A percentile compares a stretch with the other conserved stretches of the same genome.
These are phyloP conservation scores for Nannoperca obscura DNA, from an alignment of 2,797 vertebrate genomes.

Conservation along the genomic window DNA sequence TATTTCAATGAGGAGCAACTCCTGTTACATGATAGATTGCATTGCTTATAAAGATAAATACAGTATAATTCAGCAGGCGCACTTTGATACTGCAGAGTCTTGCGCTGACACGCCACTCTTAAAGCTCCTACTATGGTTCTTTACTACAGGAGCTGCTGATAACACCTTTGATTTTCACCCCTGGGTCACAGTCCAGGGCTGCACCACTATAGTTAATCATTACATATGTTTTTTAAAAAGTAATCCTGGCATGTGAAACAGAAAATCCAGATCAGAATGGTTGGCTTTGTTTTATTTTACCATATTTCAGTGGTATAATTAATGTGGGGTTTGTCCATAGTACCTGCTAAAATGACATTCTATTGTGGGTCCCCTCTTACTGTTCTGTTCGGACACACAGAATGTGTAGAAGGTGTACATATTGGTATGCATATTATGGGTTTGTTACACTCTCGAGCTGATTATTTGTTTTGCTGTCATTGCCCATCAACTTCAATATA, in stretches of 20 bases:
- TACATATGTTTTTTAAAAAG: slow-evolving; percentile 54
- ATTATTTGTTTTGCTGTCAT: not conserved
- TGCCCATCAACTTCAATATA: not conserved
- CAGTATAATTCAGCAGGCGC: not conserved
- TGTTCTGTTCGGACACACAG: not conserved
- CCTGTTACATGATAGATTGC: slow-evolving; percentile 7
- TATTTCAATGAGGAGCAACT: not conserved
- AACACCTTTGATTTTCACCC: slow-evolving; percentile 60
- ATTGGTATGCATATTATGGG: not conserved
- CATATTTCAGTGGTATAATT: not conserved
- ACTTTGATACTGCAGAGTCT: not conserved
- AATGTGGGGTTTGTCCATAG: not conserved
- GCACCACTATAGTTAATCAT: slow-evolving; percentile 73
- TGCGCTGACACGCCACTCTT: slow-evolving; percentile 30
- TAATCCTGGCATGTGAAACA: slow-evolving; percentile 14
- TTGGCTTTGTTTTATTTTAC: not conserved
- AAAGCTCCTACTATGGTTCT: slow-evolving; percentile 32
- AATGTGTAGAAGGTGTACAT: not conserved
- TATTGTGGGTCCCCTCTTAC: not conserved
- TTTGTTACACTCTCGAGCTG: not conserved
- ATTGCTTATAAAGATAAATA: slow-evolving; percentile 3
- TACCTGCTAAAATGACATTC: not conserved
- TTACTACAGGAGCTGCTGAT: slow-evolving; percentile 63
- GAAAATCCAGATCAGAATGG: slow-evolving; percentile 9
- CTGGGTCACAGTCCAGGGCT: slow-evolving; percentile 78